Percentiles rank a stretch among this genome's conserved stretches.
phyloP scores from a whole-genome alignment of 2,113 vertebrate genomes.

The Xiphorhynchus elegans region DNA sequence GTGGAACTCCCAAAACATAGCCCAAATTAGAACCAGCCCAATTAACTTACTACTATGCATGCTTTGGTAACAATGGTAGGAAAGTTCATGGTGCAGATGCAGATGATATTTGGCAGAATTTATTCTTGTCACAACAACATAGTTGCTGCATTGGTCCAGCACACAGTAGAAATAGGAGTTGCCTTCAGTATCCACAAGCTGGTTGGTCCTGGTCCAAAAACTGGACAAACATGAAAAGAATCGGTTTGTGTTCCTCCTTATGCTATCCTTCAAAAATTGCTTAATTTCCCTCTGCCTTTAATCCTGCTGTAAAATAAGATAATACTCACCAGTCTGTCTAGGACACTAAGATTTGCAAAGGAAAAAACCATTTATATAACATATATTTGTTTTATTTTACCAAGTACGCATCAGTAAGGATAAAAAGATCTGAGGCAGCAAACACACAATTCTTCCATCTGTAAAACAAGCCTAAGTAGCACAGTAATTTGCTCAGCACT shows the following conservation, averaged over 20 bases:
- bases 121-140: neutral
- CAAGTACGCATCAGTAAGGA: neutral
- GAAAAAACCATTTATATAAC: neutral
- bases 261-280: neutral
- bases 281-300: neutral
- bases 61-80: neutral
- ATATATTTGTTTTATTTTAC: neutral
- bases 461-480: neutral
- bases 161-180: neutral
- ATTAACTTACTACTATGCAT: neutral
- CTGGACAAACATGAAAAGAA: neutral
- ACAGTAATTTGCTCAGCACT: neutral
- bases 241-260: neutral
- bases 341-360: neutral
- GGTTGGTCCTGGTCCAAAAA: neutral
- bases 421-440: constrained; percentile 7
- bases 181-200: neutral
- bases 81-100: neutral
- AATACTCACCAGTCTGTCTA: neutral
- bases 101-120: neutral
- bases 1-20: neutral
- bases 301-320: neutral
- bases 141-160: neutral
- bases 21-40: neutral
- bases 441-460: neutral